Base-by-base conservation (phyloP, 2,797 vertebrate genomes). In the Eulemur albifrons region DNA sequence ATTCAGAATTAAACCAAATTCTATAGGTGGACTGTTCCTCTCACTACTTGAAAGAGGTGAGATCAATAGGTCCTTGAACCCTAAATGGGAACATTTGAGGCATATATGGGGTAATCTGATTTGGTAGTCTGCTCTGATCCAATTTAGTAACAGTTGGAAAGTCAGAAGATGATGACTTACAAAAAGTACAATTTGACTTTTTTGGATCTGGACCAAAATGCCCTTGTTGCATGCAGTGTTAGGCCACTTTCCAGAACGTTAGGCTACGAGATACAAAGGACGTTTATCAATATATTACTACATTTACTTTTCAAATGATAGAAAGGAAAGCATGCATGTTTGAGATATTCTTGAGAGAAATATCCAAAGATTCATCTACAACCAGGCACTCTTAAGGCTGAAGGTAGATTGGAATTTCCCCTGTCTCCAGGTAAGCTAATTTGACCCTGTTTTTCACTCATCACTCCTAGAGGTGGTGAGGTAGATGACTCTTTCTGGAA, bases 301-400 rank as follows among this genome's bases (percentile, higher is more conserved):
- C 25, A 23, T 17, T 87, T 57, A 63, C 32, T 52, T 93, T 84
- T 72, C 83, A 80, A 84, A 18, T 61, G 52, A 77, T 27, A 77
- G 52, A 84, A 70, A 77, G 52, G 50, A 73, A 83, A 54, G 9
- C 40, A 79, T 61, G 17, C 43, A 61, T 54, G 25, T n/a, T 20
- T 88, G 79, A 84, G 45, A 72, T 77, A 72, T 84, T 57, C 94
- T 72, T 79, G 35, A 88, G 91, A 75, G 70, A 88, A 84, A 13
- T 43, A 84, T 18, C 30, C 30, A 57, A 93, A 93, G 89, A 35
- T 59, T 88, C 52, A 54, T 50, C 52, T 79, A 79, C 10, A 59
- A 52, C 50, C 59, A 75, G 18, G 21, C 13, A 61, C 23, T 70
- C 35, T 52, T 50, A 69, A 76, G 21, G 15, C 25, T 63, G 18